Base-by-base conservation (phyloP, 2,888 invertebrate species). In the Teleiodes luculella region DNA sequence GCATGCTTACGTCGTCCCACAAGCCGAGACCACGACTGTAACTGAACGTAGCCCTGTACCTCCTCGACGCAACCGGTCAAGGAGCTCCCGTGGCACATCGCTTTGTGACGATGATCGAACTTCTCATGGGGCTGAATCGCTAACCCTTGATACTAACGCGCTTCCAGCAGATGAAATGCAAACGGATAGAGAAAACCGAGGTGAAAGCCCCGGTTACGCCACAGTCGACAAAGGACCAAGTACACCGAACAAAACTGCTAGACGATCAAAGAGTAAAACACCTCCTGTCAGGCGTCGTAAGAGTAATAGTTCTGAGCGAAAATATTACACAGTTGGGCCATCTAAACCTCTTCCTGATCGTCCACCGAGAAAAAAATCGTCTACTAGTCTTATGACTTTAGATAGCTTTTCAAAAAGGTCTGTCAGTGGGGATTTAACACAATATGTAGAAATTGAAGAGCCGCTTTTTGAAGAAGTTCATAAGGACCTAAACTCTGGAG, bases 171-270 rank as follows among this genome's bases (percentile, higher is more conserved):
- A 80, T 50, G 78, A 80, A 8, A 63, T 74, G 1, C 85, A 87
- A 31, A 61, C 79, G 3, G 83, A 81, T 16, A 83, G 83, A 57
- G 74, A 78, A 39, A 80, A 84, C 41, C 87, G 90, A 7, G 88
- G 80, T 14, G 89, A 89, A 52, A 89, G 87, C 58, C 91, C 90
- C 18, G 95, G 95, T 5, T 96, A 96, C 65, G 95, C 96, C 10
- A 91, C 94, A 28, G 94, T 96, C 43, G 95, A 95, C 55, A 95
- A 95, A 80, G 90, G 91, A 0, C 83, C 93, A 28, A 93, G 93
- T 18, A 89, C 92, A 41, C 93, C 94, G 0, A 90, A 91, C 30
- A 91, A 93, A 68, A 87, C 90, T 18, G 83, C 88, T 52, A 87
- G 91, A 64, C 90, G 91, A 56, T 88, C 91, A 10, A 87, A 87